These are phyloP conservation scores for Thamnophis elegans DNA, from an alignment of 2,797 vertebrate genomes.

Conservation along the genomic window DNA sequence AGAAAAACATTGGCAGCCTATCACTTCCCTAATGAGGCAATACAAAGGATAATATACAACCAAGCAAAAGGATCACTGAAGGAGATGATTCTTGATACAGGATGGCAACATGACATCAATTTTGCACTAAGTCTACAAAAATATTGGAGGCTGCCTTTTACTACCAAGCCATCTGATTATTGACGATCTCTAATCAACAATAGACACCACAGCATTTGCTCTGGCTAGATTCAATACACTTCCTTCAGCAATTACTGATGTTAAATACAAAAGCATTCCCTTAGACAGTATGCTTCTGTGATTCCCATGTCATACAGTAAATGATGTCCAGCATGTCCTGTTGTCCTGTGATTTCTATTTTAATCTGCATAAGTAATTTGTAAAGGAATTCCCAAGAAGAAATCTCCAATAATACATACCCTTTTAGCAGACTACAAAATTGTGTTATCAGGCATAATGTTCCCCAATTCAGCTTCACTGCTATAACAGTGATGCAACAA, in stretches of 20 bases:
- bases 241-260: not conserved
- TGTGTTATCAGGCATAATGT: not conserved
- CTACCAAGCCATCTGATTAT: not conserved
- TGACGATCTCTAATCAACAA: not conserved
- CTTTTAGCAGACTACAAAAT: not conserved
- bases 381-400: not conserved
- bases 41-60: not conserved
- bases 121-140: not conserved
- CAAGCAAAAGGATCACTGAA: not conserved
- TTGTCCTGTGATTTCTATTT: not conserved
- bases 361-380: not conserved
- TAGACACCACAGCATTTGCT: not conserved
- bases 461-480: not conserved
- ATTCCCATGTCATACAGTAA: not conserved
- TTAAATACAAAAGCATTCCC: not conserved
- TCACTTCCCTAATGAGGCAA: not conserved
- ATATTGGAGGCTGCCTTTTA: not conserved
- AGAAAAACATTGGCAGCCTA: not conserved
- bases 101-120: not conserved
- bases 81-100: not conserved
- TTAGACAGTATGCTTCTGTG: not conserved
- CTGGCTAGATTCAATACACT: not conserved
- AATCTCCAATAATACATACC: not conserved
- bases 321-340: not conserved
- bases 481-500: not conserved